A percentile compares a stretch with the other conserved stretches of the same genome.
phyloP scores from a whole-genome alignment of 2,113 vertebrate species.

The Scomber japonicus region DNA sequence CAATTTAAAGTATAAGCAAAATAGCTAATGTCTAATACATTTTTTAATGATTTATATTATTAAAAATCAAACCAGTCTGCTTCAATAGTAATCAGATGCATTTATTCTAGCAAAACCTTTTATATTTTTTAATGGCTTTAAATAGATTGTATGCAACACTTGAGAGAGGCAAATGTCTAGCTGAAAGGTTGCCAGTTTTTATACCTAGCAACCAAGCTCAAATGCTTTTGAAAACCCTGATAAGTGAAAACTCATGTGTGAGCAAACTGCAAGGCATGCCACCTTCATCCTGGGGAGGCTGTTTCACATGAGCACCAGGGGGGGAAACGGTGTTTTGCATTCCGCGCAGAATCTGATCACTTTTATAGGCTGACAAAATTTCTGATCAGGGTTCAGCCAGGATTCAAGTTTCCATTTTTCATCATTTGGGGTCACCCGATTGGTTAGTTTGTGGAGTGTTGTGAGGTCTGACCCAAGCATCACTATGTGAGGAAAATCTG shows the following conservation, averaged over 20 bases:
- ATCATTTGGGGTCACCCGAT: conserved; percentile 37
- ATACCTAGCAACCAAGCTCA: conserved; percentile 8
- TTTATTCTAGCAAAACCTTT: not conserved
- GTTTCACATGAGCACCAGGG: conserved; percentile 22
- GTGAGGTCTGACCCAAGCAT: conserved; percentile 58
- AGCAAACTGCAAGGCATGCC: not conserved
- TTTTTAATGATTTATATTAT: too few relatives aligned
- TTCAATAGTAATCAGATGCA: not conserved
- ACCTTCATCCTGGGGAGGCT: not conserved
- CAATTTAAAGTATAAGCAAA: too few relatives aligned
- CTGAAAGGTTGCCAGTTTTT: not conserved
- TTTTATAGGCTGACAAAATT: conserved; percentile 73
- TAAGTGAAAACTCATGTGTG: conserved; percentile 38
- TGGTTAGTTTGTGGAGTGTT: conserved; percentile 13
- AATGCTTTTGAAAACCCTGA: conserved; percentile 31
- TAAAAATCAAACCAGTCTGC: too few relatives aligned
- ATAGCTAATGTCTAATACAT: too few relatives aligned
- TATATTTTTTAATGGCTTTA: not conserved
- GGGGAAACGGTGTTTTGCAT: conserved; percentile 48
- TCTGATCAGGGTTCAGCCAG: conserved; percentile 13
- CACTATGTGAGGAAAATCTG: conserved; percentile 72
- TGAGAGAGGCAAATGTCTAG: not conserved
- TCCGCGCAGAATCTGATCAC: conserved; percentile 67
- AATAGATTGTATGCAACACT: not conserved
- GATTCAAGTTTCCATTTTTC: conserved; percentile 46